Percentiles rank a stretch among this genome's conserved stretches.
phyloP scores from a whole-genome alignment of 2,797 vertebrate genomes.

The Acomys russatus region DNA sequence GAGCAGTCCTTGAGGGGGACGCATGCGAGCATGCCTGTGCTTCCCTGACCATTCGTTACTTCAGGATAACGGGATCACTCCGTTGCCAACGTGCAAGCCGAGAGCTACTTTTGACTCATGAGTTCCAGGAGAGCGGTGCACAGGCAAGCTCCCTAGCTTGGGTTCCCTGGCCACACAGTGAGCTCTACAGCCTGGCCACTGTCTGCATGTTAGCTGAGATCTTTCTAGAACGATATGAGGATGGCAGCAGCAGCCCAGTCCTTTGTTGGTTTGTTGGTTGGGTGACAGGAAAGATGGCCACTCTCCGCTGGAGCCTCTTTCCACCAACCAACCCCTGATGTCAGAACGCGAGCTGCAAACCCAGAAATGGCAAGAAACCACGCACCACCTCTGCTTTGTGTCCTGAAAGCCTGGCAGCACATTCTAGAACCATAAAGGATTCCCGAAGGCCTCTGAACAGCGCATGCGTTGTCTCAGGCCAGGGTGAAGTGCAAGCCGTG shows the following conservation, averaged over 20 bases:
- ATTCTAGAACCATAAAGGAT: slow-evolving; percentile 1
- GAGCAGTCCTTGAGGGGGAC: no score
- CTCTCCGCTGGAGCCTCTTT: fast-evolving
- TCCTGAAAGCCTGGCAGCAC: neutral
- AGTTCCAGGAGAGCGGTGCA: slow-evolving; percentile 73
- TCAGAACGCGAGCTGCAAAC: neutral
- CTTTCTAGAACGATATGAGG: neutral
- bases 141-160: slow-evolving; percentile 55
- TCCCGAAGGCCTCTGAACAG: neutral
- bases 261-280: neutral
- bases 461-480: neutral
- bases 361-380: neutral
- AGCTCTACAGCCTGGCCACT: slow-evolving; percentile 6
- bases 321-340: neutral
- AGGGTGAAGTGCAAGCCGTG: neutral
- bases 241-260: neutral
- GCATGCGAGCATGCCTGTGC: fast-evolving
- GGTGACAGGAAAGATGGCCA: fast-evolving
- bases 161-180: fast-evolving
- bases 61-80: slow-evolving; percentile 21
- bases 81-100: slow-evolving; percentile 74
- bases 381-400: neutral
- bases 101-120: slow-evolving; percentile 63
- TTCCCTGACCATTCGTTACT: neutral
- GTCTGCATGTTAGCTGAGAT: neutral